Conservation (phyloP, 2,888 invertebrate species). For the Alsophila aescularia region DNA sequence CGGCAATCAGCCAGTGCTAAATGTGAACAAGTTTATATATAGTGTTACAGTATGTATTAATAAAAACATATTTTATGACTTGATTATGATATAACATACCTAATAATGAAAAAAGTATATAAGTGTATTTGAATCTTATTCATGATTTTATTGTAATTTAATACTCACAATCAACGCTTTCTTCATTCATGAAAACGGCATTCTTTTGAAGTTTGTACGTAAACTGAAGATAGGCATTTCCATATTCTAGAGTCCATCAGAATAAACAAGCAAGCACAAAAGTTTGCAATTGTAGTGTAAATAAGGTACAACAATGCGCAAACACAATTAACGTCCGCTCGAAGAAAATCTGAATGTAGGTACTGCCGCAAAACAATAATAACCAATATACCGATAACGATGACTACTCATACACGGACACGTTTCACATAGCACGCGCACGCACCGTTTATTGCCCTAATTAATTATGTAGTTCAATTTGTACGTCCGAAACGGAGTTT, state of each 20-base stretch:
- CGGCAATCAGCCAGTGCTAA: too few species aligned
- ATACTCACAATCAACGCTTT: conserved; percentile 26
- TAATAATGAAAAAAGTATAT: too few species aligned
- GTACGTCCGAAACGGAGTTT: conserved; percentile 34
- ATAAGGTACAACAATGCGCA: conserved; percentile 22
- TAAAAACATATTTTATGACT: too few species aligned
- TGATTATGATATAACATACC: too few species aligned
- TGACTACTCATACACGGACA: conserved; percentile 23
- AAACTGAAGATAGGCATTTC: conserved; percentile 7
- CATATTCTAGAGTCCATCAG: conserved; percentile 1
- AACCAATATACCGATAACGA: conserved; percentile 26
- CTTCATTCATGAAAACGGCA: conserved; percentile 30
- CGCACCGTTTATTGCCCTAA: conserved; percentile 33
- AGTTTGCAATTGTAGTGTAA: conserved; percentile 24
- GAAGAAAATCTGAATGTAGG: conserved; percentile 3
- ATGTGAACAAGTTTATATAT: too few species aligned
- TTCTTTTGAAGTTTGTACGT: conserved; percentile 5
- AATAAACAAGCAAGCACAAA: conserved; percentile 9
- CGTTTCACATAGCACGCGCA: conserved; percentile 20
- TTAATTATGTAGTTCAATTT: conserved; percentile 29
- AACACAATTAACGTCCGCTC: conserved; percentile 21
- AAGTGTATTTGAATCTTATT: too few species aligned
- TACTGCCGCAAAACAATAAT: conserved; percentile 30
- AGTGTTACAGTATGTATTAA: too few species aligned
- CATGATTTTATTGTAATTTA: too few species aligned